Evolutionary conservation across 2,888 invertebrate species (phyloP).

Genomic region (Drosophila niveifrons): DNA sequence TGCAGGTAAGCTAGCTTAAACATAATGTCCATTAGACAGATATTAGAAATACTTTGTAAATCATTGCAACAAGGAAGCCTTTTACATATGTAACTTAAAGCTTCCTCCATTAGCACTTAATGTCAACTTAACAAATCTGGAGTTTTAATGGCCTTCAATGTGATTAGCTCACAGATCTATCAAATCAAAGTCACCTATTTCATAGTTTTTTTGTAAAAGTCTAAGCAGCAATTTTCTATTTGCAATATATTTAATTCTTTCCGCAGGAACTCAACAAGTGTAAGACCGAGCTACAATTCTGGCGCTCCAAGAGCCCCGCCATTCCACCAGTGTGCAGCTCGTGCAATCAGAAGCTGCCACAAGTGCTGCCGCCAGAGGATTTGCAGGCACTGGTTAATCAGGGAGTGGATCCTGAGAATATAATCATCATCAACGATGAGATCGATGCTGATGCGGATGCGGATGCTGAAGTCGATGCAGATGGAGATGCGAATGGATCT

Average conservation of each 20-base stretch:
- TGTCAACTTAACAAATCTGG: too few species aligned
- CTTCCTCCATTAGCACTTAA: too few species aligned
- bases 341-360: slow-evolving; percentile 88
- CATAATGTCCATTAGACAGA: background rate
- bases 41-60: too few species aligned
- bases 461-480: slow-evolving; percentile 18
- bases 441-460: slow-evolving; percentile 76
- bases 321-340: slow-evolving; percentile 89
- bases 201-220: too few species aligned
- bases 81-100: too few species aligned
- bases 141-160: too few species aligned
- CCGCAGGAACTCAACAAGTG: slow-evolving; percentile 94
- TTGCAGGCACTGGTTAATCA: slow-evolving; percentile 88
- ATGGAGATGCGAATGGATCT: slow-evolving; percentile 55
- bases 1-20: slow-evolving; percentile 87
- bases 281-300: slow-evolving; percentile 95
- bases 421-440: slow-evolving; percentile 83
- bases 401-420: slow-evolving; percentile 87
- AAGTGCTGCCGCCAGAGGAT: slow-evolving; percentile 87
- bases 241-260: background rate
- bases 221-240: too few species aligned
- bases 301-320: slow-evolving; percentile 95
- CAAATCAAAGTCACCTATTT: too few species aligned
- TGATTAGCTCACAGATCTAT: too few species aligned
- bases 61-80: too few species aligned